Evolutionary conservation across 2,797 vertebrate species (phyloP), one percentile per base, ranked within the genome.

Genomic region (Rhinophrynus dorsalis): DNA sequence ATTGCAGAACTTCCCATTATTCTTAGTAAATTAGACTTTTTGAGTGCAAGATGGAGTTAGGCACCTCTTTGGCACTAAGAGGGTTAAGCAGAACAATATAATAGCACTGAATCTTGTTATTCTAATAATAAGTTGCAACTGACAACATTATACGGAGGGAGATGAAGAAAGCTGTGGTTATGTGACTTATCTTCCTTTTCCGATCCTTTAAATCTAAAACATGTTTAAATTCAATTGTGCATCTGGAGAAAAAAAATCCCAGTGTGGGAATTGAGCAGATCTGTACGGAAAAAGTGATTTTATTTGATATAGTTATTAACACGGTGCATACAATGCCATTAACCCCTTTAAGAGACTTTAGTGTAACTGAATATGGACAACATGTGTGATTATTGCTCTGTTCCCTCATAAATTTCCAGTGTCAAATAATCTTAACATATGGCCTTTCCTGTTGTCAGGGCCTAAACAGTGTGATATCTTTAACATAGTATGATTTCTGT

Each of bases 371-470:
- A 73, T 73, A 73, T 54, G 63, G 70, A 66, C 70, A 67, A 73
- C 70, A 73, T 67, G 47, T 66, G 70, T 45, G 62, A 60, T 54
- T 67, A 66, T 54, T 59, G 20, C 70, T 33, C 62, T 17, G 29
- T 26, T 33, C 55, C 60, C 70, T 37, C 62, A 67, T 73, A 73
- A 73, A 73, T 52, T 27, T 60, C 50, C 62, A 27, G 23, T 60
- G 70, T 73, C 70, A 66, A 73, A 73, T 73, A 73, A 67, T 66
- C 63, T 50, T 59, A 73, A 54, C 70, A 73, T 67, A 73, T 67
- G 70, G 70, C 55, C 50, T 47, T 54, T 66, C 58, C 61, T 65
- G 68, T 54, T 66, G 62, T 45, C 55, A 59, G 47, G 47, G 27
- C 47, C 40, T 67, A 32, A 60, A 40, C 37, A 59, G 45, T 32